Conservation (phyloP, 2,797 vertebrate genomes). For the Melanotaenia boesemani region DNA sequence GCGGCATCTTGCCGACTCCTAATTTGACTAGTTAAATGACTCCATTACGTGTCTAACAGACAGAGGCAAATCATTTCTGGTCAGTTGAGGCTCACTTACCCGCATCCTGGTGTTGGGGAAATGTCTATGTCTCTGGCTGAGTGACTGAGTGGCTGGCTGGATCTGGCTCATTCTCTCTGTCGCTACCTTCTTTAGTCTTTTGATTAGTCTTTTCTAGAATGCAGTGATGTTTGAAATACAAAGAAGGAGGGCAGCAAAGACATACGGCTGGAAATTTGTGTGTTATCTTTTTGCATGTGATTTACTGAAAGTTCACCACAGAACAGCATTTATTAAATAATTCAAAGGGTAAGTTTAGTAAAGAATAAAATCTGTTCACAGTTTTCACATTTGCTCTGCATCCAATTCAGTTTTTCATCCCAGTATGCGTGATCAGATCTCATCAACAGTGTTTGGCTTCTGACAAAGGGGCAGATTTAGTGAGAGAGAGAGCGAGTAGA, state of each 20-base stretch:
- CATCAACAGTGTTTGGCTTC: constrained; percentile 67
- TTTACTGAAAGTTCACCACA: constrained; percentile 44
- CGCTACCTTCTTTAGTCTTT: constrained; percentile 33
- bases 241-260: constrained; percentile 29
- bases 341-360: constrained; percentile 11
- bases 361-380: constrained; percentile 28
- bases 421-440: constrained; percentile 73
- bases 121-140: constrained; percentile 90
- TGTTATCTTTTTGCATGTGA: constrained; percentile 5
- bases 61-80: constrained; percentile 99
- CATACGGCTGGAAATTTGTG: not conserved
- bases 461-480: constrained; percentile 53
- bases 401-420: constrained; percentile 31
- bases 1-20: constrained; percentile 98
- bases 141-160: constrained; percentile 80
- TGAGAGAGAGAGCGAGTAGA: constrained; percentile 17
- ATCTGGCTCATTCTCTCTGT: constrained; percentile 64
- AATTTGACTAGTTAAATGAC: constrained; percentile 99
- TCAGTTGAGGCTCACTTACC: constrained; percentile 99
- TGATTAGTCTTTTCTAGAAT: constrained; percentile 47
- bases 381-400: constrained; percentile 41
- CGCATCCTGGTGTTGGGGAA: constrained; percentile 96
- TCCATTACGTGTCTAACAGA: constrained; percentile 99
- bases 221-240: constrained; percentile 33
- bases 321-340: constrained; percentile 51